Base-by-base conservation (phyloP, 2,797 vertebrate genomes). In the Karalla daura region DNA sequence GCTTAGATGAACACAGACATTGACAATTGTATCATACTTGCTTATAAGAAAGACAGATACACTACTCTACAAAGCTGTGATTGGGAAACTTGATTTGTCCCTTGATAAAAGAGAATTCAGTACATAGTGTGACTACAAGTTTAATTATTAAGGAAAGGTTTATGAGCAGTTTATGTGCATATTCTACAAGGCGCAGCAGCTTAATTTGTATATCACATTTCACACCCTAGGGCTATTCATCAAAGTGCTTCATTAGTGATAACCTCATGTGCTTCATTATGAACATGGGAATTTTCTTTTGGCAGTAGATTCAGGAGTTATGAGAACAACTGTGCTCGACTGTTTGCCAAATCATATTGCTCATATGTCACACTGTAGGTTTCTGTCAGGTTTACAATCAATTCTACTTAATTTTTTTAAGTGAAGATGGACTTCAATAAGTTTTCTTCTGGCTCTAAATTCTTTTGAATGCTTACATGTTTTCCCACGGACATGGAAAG, bases 221-320 rank as follows among this genome's bases (percentile, higher is more conserved):
- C n/a, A n/a, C n/a, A n/a, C n/a, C n/a, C n/a, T n/a, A n/a, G n/a
- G n/a, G n/a, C n/a, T n/a, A n/a, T n/a, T n/a, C n/a, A n/a, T n/a
- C n/a, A n/a, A n/a, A n/a, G n/a, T n/a, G n/a, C n/a, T n/a, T n/a
- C n/a, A n/a, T n/a, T n/a, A n/a, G n/a, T n/a, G n/a, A n/a, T n/a
- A n/a, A n/a, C n/a, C n/a, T n/a, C n/a, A n/a, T 70, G 76, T 67
- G n/a, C 63, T 45, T 76, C 46, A 72, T 76, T 80, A 58, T 74
- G 28, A 80, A 75, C 25, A 10, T 10, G 7, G 28, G 13, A 13
- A 0, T 58, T 51, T 40, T 41, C 40, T 14, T 30, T 50, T 18
- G 55, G 23, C 36, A 63, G 20, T 10, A 28, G 28, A 41, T 10
- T 21, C 5, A 18, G 20, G 14, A 36, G 45, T 20, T 32, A 40